Percentiles rank a stretch among this genome's conserved stretches.
Conservation (phyloP, 2,113 vertebrate genomes). For the Coregonus clupeaformis region DNA sequence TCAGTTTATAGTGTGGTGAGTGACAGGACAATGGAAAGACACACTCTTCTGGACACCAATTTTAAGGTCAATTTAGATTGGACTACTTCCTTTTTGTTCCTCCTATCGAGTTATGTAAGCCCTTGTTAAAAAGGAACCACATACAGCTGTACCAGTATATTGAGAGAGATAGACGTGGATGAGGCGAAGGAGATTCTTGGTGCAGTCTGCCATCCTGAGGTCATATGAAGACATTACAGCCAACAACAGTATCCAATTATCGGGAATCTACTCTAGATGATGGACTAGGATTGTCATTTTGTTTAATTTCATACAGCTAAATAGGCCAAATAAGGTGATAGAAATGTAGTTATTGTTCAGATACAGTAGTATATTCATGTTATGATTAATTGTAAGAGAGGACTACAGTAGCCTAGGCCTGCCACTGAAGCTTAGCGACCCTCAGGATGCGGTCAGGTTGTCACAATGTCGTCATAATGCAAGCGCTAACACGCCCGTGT, state of each 20-base stretch:
- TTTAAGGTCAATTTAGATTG: neutral
- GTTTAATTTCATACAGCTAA: too few species aligned
- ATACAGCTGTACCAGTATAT: neutral
- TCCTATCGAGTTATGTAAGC: neutral
- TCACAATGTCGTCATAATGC: too few species aligned
- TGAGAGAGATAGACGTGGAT: neutral
- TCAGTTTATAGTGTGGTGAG: neutral
- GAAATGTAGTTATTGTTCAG: too few species aligned
- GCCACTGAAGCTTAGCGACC: too few species aligned
- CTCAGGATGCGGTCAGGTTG: too few species aligned
- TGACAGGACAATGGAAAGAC: neutral
- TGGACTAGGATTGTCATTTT: too few species aligned
- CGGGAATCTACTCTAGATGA: neutral
- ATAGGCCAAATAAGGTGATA: too few species aligned
- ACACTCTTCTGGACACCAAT: too few species aligned
- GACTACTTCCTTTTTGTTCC: neutral
- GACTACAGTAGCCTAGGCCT: too few species aligned
- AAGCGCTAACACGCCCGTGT: too few species aligned
- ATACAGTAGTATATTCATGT: too few species aligned
- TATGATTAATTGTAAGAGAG: too few species aligned
- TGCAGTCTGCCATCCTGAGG: slow-evolving; percentile 48
- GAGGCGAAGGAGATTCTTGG: slow-evolving; percentile 3
- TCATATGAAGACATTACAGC: neutral
- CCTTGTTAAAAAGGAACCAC: neutral
- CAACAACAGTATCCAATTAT: neutral